Evolutionary conservation across 2,888 invertebrate genomes (phyloP).

Genomic region (Limnephilus auricula): DNA sequence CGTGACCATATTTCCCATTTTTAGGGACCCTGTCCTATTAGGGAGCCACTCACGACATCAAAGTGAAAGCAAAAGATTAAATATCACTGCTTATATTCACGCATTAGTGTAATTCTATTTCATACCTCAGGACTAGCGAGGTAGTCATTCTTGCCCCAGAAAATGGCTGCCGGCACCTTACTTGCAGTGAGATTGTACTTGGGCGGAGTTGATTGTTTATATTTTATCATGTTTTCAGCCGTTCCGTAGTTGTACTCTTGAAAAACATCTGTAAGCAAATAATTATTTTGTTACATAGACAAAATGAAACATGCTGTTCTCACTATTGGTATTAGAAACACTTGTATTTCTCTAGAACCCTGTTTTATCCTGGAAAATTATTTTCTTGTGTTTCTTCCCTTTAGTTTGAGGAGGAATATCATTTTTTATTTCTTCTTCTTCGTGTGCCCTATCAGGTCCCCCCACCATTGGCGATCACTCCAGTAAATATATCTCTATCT

Average conservation of each 20-base stretch:
- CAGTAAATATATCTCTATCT: too few relatives aligned
- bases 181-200: not conserved
- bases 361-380: too few relatives aligned
- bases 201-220: slow-evolving; percentile 11
- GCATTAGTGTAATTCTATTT: not conserved
- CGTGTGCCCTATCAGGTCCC: too few relatives aligned
- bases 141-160: slow-evolving; percentile 68
- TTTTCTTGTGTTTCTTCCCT: too few relatives aligned
- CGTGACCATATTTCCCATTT: too few relatives aligned
- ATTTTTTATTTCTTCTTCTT: too few relatives aligned
- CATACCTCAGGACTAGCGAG: slow-evolving; percentile 49
- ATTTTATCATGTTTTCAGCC: not conserved
- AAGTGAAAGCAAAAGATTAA: too few relatives aligned
- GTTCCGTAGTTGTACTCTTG: slow-evolving; percentile 52
- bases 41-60: too few relatives aligned
- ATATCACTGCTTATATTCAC: too few relatives aligned
- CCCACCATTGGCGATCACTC: too few relatives aligned
- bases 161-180: slow-evolving; percentile 71
- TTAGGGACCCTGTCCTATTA: too few relatives aligned
- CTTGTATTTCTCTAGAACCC: not conserved
- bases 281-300: not conserved
- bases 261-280: not conserved
- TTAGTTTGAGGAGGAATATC: too few relatives aligned
- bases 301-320: not conserved
- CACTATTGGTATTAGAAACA: not conserved